These are phyloP conservation scores for Hedya salicella DNA, from an alignment of 2,888 invertebrate genomes.

Conservation along the genomic window DNA sequence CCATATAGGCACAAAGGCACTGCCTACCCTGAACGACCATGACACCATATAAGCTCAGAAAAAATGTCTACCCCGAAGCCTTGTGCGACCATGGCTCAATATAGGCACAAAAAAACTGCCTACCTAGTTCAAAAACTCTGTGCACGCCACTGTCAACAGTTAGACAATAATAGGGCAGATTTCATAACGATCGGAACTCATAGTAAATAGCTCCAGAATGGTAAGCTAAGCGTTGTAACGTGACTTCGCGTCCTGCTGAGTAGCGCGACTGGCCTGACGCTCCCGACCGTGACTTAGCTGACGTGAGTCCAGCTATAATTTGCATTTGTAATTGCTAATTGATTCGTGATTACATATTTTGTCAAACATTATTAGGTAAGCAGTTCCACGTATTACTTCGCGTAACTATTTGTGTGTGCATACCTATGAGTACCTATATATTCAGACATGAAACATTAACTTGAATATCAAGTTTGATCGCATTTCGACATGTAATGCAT, in stretches of 20 bases:
- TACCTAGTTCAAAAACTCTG: too few relatives aligned
- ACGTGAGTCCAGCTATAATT: neutral
- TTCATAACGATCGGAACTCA: neutral
- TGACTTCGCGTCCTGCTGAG: neutral
- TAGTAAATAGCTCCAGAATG: neutral
- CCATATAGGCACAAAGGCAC: too few relatives aligned
- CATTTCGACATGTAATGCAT: neutral
- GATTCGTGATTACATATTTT: neutral
- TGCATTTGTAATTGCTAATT: neutral
- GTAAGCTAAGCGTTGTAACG: neutral
- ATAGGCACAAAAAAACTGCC: too few relatives aligned
- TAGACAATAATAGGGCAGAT: neutral
- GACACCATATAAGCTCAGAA: too few relatives aligned
- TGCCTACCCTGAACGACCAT: too few relatives aligned
- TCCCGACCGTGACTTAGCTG: constrained; percentile 4
- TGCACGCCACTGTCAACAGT: too few relatives aligned
- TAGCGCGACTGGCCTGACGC: neutral
- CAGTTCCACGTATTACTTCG: neutral
- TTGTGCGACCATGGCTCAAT: too few relatives aligned
- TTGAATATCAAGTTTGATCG: too few relatives aligned
- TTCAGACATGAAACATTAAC: too few relatives aligned
- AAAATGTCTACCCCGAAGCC: too few relatives aligned
- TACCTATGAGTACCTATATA: too few relatives aligned
- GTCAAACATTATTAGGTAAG: neutral
- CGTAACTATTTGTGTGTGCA: neutral